These are phyloP conservation scores for Podarcis cretensis DNA, from an alignment of 2,113 vertebrate species.

Conservation along the genomic window DNA sequence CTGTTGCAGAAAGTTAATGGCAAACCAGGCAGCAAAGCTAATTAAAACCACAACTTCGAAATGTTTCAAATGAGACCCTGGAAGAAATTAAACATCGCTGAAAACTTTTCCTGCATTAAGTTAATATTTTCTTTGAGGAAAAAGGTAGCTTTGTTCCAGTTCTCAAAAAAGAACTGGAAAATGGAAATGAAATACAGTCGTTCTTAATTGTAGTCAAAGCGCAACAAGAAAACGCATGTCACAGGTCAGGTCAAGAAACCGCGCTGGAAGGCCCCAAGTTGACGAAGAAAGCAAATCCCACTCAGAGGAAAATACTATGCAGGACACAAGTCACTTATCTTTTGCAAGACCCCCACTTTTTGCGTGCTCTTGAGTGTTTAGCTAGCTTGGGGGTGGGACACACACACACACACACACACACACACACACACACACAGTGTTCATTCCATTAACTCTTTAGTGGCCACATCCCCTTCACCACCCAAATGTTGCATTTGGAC, in stretches of 20 bases:
- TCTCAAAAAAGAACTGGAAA: neutral
- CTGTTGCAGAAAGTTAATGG: conserved; percentile 52
- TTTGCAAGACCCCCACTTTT: neutral
- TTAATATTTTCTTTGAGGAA: neutral
- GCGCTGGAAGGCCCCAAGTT: no score
- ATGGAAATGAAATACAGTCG: conserved; percentile 20
- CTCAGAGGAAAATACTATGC: neutral
- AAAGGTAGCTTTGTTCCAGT: neutral
- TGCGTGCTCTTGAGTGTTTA: no score
- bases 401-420: no score
- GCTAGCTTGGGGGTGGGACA: neutral
- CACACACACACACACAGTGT: neutral
- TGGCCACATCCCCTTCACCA: neutral
- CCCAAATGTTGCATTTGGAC: neutral
- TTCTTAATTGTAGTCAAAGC: neutral
- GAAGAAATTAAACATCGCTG: neutral
- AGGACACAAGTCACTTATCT: neutral
- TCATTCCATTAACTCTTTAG: neutral
- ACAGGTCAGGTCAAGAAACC: neutral
- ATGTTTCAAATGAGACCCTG: conserved; percentile 27
- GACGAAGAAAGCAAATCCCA: neutral
- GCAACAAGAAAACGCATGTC: no score
- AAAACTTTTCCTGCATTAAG: neutral
- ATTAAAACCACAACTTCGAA: conserved; percentile 36
- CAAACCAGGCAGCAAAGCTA: conserved; percentile 11